A percentile compares a stretch with the other conserved stretches of the same genome.
Conservation (phyloP, 1,140 invertebrate species). For the Cryptotermes secundus region DNA sequence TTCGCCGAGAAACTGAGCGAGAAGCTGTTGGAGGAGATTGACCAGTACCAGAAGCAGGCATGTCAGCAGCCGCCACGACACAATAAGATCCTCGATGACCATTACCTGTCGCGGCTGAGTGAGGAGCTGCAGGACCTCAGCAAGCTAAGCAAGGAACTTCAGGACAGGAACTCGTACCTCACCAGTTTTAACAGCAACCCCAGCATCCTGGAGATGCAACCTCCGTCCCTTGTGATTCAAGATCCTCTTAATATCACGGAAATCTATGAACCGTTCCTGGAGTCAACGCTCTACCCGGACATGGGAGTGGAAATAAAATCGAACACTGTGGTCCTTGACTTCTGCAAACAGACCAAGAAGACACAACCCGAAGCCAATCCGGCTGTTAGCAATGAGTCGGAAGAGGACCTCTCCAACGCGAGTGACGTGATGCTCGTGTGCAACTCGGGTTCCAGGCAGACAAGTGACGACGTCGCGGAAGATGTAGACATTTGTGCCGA, state of each 20-base stretch:
- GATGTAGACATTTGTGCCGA: slow-evolving; percentile 8
- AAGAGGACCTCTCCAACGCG: not conserved
- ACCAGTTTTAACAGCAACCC: slow-evolving; percentile 24
- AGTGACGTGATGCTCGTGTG: not conserved
- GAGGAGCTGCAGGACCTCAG: slow-evolving; percentile 57
- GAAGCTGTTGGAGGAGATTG: slow-evolving; percentile 72
- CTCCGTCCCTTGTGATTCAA: not conserved
- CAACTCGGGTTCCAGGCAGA: slow-evolving; percentile 16
- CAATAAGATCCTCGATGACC: slow-evolving; percentile 51
- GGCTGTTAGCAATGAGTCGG: slow-evolving; percentile 38
- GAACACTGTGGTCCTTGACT: slow-evolving; percentile 5
- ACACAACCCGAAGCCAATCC: slow-evolving; percentile 47
- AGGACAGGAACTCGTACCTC: slow-evolving; percentile 48
- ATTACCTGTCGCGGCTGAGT: slow-evolving; percentile 56
- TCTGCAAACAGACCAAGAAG: slow-evolving; percentile 22
- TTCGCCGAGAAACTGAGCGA: slow-evolving; percentile 75
- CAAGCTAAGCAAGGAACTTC: slow-evolving; percentile 57
- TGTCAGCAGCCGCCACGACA: not conserved
- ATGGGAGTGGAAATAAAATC: not conserved
- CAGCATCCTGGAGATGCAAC: not conserved
- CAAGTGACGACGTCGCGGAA: slow-evolving; percentile 17
- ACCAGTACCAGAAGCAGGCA: slow-evolving; percentile 57
- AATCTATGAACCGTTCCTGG: not conserved
- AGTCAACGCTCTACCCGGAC: not conserved
- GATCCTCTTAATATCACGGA: not conserved